Evolutionary conservation across 2,113 vertebrate species (phyloP).

Genomic region (Apodemus sylvaticus): DNA sequence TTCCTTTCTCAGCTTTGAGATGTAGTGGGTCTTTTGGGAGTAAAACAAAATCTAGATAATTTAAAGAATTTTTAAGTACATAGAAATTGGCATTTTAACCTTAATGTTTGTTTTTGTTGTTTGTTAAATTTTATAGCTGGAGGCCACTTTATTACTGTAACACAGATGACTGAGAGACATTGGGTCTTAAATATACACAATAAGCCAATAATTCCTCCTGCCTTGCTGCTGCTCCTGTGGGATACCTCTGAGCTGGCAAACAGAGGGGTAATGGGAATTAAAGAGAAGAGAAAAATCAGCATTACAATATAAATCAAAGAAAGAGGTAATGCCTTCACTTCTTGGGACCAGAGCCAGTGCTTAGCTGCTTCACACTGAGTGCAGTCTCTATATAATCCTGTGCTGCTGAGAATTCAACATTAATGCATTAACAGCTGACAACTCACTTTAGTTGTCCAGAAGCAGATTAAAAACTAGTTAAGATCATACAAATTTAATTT

Average conservation of each 20-base stretch:
- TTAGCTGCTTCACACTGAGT: conserved; percentile 89
- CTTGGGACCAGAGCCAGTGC: conserved; percentile 87
- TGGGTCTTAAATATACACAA: conserved; percentile 85
- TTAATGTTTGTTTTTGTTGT: conserved; percentile 26
- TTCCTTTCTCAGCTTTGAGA: conserved; percentile 9
- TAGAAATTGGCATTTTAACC: neutral
- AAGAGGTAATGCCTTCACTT: conserved; percentile 89
- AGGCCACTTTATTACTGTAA: conserved; percentile 77
- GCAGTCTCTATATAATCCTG: conserved; percentile 90
- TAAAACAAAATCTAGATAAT: neutral
- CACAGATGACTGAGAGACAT: conserved; percentile 70
- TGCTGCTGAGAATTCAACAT: conserved; percentile 90
- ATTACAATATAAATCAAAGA: conserved; percentile 90
- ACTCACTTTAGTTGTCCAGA: conserved; percentile 90
- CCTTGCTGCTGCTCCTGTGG: conserved; percentile 83
- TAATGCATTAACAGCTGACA: conserved; percentile 91
- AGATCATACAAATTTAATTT: conserved; percentile 89
- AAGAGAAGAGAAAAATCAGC: conserved; percentile 82
- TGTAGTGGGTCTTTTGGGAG: neutral
- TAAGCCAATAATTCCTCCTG: conserved; percentile 85
- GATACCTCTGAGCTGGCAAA: conserved; percentile 85
- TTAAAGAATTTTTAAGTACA: conserved; percentile 21
- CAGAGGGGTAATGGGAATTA: conserved; percentile 87
- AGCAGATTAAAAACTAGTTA: conserved; percentile 91
- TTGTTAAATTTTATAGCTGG: conserved; percentile 74